Evolutionary conservation across 2,888 invertebrate genomes (phyloP), one percentile per base, ranked within the genome.

Genomic region (Lepidochitona cinerea): DNA sequence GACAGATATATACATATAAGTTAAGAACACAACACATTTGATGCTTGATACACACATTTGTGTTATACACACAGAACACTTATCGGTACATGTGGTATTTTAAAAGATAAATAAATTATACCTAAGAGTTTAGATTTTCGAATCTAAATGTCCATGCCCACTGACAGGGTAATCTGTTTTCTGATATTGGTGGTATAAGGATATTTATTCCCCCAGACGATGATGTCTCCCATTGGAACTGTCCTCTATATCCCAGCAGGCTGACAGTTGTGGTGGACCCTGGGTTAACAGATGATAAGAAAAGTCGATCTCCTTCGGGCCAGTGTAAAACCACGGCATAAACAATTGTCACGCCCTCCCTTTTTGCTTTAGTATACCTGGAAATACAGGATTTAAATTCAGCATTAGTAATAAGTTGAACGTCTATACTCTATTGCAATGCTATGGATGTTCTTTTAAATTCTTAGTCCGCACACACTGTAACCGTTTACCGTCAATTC

Each of bases 341-440:
- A 2, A 49, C 49, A 2, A 72, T 73, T 35, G 77, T 79, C 14
- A 53, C 59, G 12, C 76, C 75, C 5, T 66, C 33, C 9, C 77
- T 70, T 35, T 75, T 79, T 53, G 77, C 72, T 49, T 73, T 89
- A 84, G 87, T 87, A 76, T 85, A 88, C 84, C 85, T 85, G 72
- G 35, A 75, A 79, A 3, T n/a, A n/a, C n/a, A n/a, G n/a, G n/a
- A n/a, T n/a, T n/a, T n/a, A n/a, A n/a, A n/a, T n/a, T 41, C 12
- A 41, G 12, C 49, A 41, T 41, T 12, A n/a, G n/a, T n/a, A n/a
- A n/a, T n/a, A n/a, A n/a, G n/a, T n/a, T n/a, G n/a, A n/a, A n/a
- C n/a, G n/a, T n/a, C n/a, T n/a, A n/a, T n/a, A n/a, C n/a, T n/a
- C n/a, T n/a, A n/a, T n/a, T n/a, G n/a, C n/a, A n/a, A n/a, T n/a